phyloP scores from a whole-genome alignment of 2,888 invertebrate species.

The Craniophora ligustri region DNA sequence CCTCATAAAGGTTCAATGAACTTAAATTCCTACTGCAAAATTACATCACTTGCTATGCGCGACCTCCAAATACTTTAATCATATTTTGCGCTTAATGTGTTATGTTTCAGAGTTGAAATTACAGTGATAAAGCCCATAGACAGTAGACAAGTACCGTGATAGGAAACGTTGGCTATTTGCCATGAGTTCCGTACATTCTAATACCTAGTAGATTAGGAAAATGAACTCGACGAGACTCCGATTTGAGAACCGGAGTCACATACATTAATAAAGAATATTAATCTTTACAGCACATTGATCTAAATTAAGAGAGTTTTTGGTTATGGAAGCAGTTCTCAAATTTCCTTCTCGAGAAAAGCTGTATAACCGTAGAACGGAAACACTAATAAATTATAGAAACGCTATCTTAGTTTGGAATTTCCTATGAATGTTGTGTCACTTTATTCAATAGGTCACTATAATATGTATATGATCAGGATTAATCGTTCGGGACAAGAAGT shows the following conservation, averaged over 20 bases:
- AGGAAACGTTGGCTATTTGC: constrained; percentile 67
- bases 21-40: constrained; percentile 50
- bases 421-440: too few relatives aligned
- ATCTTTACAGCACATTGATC: too few relatives aligned
- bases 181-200: constrained; percentile 48
- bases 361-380: too few relatives aligned
- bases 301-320: too few relatives aligned
- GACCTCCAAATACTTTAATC: constrained; percentile 52
- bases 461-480: too few relatives aligned
- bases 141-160: constrained; percentile 25
- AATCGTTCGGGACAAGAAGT: too few relatives aligned
- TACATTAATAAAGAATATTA: too few relatives aligned
- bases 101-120: constrained; percentile 52
- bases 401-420: too few relatives aligned
- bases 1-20: constrained; percentile 56
- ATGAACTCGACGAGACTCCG: background rate
- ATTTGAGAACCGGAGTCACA: background rate
- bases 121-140: constrained; percentile 8
- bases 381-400: too few relatives aligned
- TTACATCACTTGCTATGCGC: constrained; percentile 59
- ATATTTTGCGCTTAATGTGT: constrained; percentile 33
- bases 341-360: too few relatives aligned
- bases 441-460: too few relatives aligned
- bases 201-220: constrained; percentile 20
- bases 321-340: too few relatives aligned